A percentile compares a stretch with the other conserved stretches of the same genome.
These are phyloP conservation scores for Burhinus bistriatus DNA, from an alignment of 2,113 vertebrate genomes.

Conservation along the genomic window DNA sequence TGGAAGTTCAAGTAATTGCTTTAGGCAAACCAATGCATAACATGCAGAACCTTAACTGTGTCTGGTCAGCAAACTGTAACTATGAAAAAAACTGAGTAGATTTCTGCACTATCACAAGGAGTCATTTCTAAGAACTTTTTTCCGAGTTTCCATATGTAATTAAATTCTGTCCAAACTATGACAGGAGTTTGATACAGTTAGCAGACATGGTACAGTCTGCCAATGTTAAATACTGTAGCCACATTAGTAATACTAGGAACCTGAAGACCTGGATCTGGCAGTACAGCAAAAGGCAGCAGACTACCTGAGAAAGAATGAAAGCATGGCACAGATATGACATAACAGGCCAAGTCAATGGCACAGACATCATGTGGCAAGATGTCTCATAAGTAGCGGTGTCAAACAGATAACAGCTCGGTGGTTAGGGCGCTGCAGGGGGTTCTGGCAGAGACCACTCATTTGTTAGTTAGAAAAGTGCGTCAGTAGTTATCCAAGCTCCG, in stretches of 20 bases:
- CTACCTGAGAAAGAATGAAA: background rate
- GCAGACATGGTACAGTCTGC: background rate
- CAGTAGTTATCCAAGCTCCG: background rate
- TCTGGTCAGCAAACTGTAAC: background rate
- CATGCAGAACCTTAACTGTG: background rate
- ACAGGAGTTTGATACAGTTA: background rate
- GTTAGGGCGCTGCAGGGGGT: background rate
- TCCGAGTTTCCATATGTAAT: background rate
- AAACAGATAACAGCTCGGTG: background rate
- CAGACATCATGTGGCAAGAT: background rate
- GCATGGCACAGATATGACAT: background rate
- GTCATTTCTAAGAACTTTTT: background rate
- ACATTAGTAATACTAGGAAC: background rate
- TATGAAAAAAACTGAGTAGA: background rate
- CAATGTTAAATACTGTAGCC: background rate
- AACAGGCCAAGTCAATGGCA: background rate
- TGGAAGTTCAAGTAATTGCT: background rate
- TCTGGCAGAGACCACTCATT: background rate
- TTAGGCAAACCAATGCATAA: background rate
- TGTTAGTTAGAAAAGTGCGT: background rate
- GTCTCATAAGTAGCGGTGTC: rapidly evolving
- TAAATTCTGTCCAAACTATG: background rate
- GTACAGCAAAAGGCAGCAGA: background rate
- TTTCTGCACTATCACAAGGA: background rate
- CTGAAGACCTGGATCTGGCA: background rate